Conservation (phyloP, 1,140 invertebrate genomes). For the Drosophila mayri region DNA sequence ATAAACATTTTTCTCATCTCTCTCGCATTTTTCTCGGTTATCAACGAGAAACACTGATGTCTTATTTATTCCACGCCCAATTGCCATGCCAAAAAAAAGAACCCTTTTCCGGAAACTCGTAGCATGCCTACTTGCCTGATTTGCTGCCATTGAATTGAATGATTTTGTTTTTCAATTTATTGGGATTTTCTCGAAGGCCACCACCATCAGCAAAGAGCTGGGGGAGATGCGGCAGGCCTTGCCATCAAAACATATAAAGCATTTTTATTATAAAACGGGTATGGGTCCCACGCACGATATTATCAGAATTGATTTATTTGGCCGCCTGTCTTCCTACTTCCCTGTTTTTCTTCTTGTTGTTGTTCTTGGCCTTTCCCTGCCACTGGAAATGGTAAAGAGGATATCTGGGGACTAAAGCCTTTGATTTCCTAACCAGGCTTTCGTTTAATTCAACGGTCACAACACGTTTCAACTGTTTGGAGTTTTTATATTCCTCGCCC, state of each 20-base stretch:
- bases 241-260: constrained; percentile 74
- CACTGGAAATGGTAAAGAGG: constrained; percentile 33
- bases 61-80: constrained; percentile 57
- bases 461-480: constrained; percentile 63
- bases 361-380: neutral
- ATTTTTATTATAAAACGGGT: constrained; percentile 72
- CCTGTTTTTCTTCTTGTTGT: constrained; percentile 6
- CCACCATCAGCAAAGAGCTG: neutral
- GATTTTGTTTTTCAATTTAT: constrained; percentile 84
- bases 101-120: constrained; percentile 45
- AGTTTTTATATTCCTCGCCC: constrained; percentile 57
- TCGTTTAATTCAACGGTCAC: constrained; percentile 60
- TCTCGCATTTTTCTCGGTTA: neutral
- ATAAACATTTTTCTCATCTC: constrained; percentile 1
- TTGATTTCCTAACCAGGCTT: constrained; percentile 49
- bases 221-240: constrained; percentile 20
- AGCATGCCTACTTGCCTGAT: constrained; percentile 63
- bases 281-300: constrained; percentile 63
- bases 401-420: constrained; percentile 56
- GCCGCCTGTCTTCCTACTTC: constrained; percentile 26
- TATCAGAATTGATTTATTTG: constrained; percentile 81
- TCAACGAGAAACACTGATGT: constrained; percentile 50
- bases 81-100: constrained; percentile 17
- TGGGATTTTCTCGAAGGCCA: constrained; percentile 63
- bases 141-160: constrained; percentile 80